A percentile compares a stretch with the other conserved stretches of the same genome.
Evolutionary conservation across 2,113 vertebrate genomes (phyloP).

Genomic region (Rhinoderma darwinii): DNA sequence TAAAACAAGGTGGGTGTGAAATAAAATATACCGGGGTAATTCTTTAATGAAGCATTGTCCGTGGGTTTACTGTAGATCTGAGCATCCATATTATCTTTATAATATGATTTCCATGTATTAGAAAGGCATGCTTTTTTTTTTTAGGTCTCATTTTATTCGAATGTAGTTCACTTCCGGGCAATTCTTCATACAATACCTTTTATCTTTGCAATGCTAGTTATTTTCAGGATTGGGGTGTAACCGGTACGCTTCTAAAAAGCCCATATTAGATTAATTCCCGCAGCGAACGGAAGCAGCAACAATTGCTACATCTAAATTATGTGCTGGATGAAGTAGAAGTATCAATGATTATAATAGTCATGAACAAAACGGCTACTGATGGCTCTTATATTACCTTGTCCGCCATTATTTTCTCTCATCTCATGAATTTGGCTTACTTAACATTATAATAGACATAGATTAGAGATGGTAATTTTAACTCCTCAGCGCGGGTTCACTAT

Average conservation of each 20-base stretch:
- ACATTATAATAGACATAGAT: slow-evolving; percentile 48
- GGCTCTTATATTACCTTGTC: slow-evolving; percentile 5
- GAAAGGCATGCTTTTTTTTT: too few species aligned
- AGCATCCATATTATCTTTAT: too few species aligned
- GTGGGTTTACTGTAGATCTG: too few species aligned
- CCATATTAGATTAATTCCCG: not conserved
- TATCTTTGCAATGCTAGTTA: not conserved
- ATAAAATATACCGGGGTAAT: too few species aligned
- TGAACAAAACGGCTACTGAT: not conserved
- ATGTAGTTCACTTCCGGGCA: not conserved
- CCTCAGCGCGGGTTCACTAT: slow-evolving; percentile 65
- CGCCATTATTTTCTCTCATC: not conserved
- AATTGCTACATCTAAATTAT: slow-evolving; percentile 13
- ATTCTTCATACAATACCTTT: not conserved
- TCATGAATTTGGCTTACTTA: slow-evolving; percentile 16
- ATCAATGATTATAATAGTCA: not conserved
- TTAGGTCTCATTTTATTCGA: too few species aligned
- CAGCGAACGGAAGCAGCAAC: not conserved
- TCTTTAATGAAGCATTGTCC: too few species aligned
- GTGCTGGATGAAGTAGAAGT: not conserved
- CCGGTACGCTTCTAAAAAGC: not conserved
- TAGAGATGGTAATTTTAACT: slow-evolving; percentile 53
- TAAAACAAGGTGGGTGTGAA: too few species aligned
- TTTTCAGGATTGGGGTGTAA: too few species aligned
- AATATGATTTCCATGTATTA: not conserved